Evolutionary conservation across 1,140 invertebrate genomes (phyloP).

Genomic region (Zaprionus davidi): DNA sequence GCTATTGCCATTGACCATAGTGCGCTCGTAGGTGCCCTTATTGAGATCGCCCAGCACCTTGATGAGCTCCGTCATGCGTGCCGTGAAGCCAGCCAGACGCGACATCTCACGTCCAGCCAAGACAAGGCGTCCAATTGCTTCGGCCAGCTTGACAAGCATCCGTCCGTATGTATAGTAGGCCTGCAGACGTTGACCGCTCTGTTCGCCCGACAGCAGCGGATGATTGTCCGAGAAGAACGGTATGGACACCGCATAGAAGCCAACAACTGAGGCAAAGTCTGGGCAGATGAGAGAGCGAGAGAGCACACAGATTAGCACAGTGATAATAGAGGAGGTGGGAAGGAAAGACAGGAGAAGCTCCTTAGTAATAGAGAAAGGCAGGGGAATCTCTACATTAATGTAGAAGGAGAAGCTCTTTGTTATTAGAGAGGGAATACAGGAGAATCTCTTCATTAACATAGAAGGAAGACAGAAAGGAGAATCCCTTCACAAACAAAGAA

Average conservation of each 20-base stretch:
- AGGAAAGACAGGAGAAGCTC: too few relatives aligned
- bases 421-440: too few relatives aligned
- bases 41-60: conserved; percentile 95
- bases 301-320: too few relatives aligned
- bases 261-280: conserved; percentile 97
- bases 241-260: conserved; percentile 97
- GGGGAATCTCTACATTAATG: too few relatives aligned
- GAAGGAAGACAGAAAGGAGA: too few relatives aligned
- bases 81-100: conserved; percentile 95
- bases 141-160: conserved; percentile 98
- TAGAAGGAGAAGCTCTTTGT: too few relatives aligned
- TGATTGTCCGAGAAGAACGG: conserved; percentile 94
- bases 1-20: conserved; percentile 90
- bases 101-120: conserved; percentile 97
- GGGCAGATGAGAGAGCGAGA: conserved; percentile 13
- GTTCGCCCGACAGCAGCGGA: conserved; percentile 86
- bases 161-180: conserved; percentile 98
- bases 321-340: not conserved
- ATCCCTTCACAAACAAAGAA: too few relatives aligned
- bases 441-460: too few relatives aligned
- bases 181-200: conserved; percentile 89
- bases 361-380: too few relatives aligned
- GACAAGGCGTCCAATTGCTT: conserved; percentile 97
- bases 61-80: conserved; percentile 95
- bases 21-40: conserved; percentile 92